These are phyloP conservation scores for Papilio aristodemus DNA, from an alignment of 1,140 invertebrate species.

Conservation along the genomic window DNA sequence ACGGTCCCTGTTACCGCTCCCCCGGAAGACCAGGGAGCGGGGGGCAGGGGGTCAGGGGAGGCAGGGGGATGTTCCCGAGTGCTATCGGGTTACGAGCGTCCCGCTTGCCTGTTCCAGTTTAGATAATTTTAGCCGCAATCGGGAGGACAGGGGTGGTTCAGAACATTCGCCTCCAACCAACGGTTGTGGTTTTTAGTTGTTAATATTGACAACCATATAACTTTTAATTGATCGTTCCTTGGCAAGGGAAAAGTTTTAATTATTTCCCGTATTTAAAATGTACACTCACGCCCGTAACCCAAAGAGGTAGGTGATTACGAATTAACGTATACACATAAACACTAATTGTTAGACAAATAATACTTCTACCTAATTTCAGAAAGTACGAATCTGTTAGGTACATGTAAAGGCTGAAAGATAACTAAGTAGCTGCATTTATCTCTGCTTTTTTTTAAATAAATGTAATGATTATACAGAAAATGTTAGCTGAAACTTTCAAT, in stretches of 20 bases:
- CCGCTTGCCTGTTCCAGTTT: constrained; percentile 49
- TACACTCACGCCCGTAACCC: too few species aligned
- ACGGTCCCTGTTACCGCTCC: constrained; percentile 45
- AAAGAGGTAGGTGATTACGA: too few species aligned
- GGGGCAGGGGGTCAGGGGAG: constrained; percentile 2
- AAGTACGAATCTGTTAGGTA: too few species aligned
- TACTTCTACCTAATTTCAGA: too few species aligned
- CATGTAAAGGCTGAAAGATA: too few species aligned
- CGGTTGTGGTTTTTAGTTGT: not conserved
- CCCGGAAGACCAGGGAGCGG: constrained; percentile 15
- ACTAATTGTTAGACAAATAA: too few species aligned
- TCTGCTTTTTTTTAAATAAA: too few species aligned
- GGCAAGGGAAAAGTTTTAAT: not conserved
- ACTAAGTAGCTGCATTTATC: too few species aligned
- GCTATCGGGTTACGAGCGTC: constrained; percentile 46
- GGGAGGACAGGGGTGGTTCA: constrained; percentile 14
- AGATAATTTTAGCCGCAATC: constrained; percentile 48
- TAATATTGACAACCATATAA: not conserved
- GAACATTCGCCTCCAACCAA: not conserved
- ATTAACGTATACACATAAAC: too few species aligned
- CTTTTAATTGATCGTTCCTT: not conserved
- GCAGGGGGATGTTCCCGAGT: constrained; percentile 26
- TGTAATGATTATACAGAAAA: too few species aligned
- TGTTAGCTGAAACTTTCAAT: too few species aligned
- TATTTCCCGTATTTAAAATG: not conserved